Evolutionary conservation across 1,140 invertebrate genomes (phyloP).

Genomic region (Campoletis sonorensis): DNA sequence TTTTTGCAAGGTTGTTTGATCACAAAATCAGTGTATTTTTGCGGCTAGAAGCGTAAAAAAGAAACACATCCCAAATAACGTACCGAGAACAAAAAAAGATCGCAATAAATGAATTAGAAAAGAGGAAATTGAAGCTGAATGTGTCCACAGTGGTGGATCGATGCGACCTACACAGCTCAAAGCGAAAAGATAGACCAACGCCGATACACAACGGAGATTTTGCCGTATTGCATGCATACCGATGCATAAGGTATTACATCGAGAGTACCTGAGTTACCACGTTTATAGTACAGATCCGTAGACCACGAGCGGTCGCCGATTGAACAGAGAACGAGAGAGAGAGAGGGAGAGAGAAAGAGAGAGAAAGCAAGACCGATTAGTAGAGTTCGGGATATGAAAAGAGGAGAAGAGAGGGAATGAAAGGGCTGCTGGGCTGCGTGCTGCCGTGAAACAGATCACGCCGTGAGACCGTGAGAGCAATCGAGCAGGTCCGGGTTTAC

Average conservation of each 20-base stretch:
- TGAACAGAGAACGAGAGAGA: not conserved
- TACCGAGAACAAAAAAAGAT: no score
- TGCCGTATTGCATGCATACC: not conserved
- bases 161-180: not conserved
- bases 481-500: conserved; percentile 40
- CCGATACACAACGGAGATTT: conserved; percentile 12
- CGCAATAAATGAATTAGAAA: no score
- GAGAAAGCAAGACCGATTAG: no score
- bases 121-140: no score
- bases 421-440: conserved; percentile 28
- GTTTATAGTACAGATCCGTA: conserved; percentile 10
- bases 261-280: conserved; percentile 4
- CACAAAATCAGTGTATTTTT: no score
- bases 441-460: conserved; percentile 40
- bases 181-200: conserved; percentile 37
- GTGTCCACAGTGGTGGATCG: not conserved
- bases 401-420: conserved; percentile 16
- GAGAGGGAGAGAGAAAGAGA: conserved; percentile 2
- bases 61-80: no score
- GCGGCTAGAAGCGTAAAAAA: no score
- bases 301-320: conserved; percentile 12
- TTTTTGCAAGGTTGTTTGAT: no score
- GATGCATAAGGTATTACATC: conserved; percentile 3
- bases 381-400: not conserved
- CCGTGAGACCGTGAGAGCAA: conserved; percentile 39